These are phyloP conservation scores for Brachyalestes nurse DNA, from an alignment of 2,797 vertebrate species.

Conservation along the genomic window DNA sequence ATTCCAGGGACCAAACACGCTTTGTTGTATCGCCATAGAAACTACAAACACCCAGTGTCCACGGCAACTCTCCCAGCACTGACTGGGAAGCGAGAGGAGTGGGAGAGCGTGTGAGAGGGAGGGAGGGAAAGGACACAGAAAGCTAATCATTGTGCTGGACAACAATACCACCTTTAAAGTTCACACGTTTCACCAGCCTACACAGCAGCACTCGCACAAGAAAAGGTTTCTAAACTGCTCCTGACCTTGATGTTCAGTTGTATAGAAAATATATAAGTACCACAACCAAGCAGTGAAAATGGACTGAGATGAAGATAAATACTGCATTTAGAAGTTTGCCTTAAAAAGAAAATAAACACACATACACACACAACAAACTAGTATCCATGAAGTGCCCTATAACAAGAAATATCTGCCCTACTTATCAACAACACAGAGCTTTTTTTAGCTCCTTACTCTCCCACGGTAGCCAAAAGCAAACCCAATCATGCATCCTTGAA, in stretches of 20 bases:
- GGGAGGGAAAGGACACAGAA: neutral
- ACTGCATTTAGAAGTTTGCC: neutral
- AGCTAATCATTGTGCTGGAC: neutral
- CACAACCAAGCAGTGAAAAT: too few relatives aligned
- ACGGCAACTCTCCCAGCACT: constrained; percentile 28
- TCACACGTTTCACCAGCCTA: neutral
- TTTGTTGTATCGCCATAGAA: constrained; percentile 78
- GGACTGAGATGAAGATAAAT: neutral
- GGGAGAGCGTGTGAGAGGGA: neutral
- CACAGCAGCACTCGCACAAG: neutral
- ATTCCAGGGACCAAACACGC: constrained; percentile 75
- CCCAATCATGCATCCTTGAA: constrained; percentile 47
- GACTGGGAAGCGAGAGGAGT: constrained; percentile 16
- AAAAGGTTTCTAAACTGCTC: neutral
- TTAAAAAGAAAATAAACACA: too few relatives aligned
- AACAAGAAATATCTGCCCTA: constrained; percentile 13
- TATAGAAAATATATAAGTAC: too few relatives aligned
- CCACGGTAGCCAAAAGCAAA: constrained; percentile 36
- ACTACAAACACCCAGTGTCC: constrained; percentile 66
- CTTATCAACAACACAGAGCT: constrained; percentile 16
- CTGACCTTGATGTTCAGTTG: neutral
- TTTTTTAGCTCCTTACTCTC: constrained; percentile 9
- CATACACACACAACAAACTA: too few relatives aligned
- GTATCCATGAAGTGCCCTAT: too few relatives aligned
- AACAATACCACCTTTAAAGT: constrained; percentile 23